These are phyloP conservation scores for Eupithecia tripunctaria DNA, from an alignment of 2,888 invertebrate species.

Conservation along the genomic window DNA sequence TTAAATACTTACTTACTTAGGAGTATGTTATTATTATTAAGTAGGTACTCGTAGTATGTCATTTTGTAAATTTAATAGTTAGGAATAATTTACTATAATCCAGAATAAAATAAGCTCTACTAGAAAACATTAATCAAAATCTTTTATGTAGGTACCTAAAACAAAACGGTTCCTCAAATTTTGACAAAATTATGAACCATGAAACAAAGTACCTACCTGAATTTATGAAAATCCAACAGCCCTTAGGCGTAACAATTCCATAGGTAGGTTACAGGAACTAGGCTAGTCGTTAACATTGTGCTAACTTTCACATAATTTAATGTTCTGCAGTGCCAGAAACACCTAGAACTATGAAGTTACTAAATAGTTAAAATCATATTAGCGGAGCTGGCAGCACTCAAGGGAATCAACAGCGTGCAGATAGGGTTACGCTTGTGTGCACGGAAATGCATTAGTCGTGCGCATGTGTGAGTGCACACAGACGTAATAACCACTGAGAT, in stretches of 20 bases:
- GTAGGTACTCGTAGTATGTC: too few species aligned
- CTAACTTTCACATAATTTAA: neutral
- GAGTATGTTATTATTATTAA: too few species aligned
- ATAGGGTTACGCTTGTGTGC: constrained; percentile 50
- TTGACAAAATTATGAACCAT: neutral
- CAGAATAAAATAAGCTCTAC: too few species aligned
- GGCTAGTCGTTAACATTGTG: neutral
- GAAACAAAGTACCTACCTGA: too few species aligned
- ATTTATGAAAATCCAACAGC: too few species aligned
- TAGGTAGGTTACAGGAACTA: neutral
- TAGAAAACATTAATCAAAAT: too few species aligned
- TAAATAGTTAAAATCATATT: constrained; percentile 4
- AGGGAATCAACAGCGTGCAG: constrained; percentile 11
- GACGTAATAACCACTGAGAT: constrained; percentile 68
- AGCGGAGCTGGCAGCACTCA: constrained; percentile 34
- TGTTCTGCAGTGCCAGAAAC: neutral
- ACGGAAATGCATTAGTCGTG: constrained; percentile 62
- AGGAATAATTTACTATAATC: too few species aligned
- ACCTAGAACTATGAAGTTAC: neutral
- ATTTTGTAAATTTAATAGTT: too few species aligned
- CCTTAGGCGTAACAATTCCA: too few species aligned
- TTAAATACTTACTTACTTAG: too few species aligned
- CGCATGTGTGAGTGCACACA: constrained; percentile 68
- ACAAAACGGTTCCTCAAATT: neutral
- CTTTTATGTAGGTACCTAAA: too few species aligned